phyloP scores from a whole-genome alignment of 2,113 vertebrate species.

The Pleuronectes platessa region DNA sequence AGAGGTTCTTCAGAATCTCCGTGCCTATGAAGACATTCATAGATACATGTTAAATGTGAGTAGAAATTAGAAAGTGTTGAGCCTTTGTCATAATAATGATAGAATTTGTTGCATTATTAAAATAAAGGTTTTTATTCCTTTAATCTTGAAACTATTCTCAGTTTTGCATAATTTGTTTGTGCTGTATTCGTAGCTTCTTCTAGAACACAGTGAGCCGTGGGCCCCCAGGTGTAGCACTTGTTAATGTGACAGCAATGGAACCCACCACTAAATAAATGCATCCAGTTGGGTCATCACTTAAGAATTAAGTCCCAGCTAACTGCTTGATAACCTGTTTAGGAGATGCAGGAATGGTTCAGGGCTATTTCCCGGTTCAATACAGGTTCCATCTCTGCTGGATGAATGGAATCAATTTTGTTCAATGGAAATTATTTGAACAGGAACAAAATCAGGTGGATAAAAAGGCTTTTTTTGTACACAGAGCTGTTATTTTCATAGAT shows the following conservation, averaged over 20 bases:
- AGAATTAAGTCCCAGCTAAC: constrained; percentile 22
- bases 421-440: not conserved
- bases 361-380: not conserved
- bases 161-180: not conserved
- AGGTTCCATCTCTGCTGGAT: not conserved
- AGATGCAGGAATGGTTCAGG: not conserved
- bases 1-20: too few relatives aligned
- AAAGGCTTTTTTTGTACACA: not conserved
- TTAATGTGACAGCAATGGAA: constrained; percentile 25
- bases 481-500: not conserved
- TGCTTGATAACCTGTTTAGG: constrained; percentile 23
- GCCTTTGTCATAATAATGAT: too few relatives aligned
- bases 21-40: too few relatives aligned
- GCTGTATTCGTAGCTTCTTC: not conserved
- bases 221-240: not conserved
- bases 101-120: not conserved
- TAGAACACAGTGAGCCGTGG: not conserved
- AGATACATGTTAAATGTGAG: not conserved
- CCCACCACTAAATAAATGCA: not conserved
- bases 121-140: not conserved
- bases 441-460: not conserved
- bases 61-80: too few relatives aligned
- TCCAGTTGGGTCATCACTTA: constrained; percentile 17
- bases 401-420: not conserved
- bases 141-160: not conserved